These are phyloP conservation scores for Atherinomorus stipes DNA, from an alignment of 2,113 vertebrate species.

Conservation along the genomic window DNA sequence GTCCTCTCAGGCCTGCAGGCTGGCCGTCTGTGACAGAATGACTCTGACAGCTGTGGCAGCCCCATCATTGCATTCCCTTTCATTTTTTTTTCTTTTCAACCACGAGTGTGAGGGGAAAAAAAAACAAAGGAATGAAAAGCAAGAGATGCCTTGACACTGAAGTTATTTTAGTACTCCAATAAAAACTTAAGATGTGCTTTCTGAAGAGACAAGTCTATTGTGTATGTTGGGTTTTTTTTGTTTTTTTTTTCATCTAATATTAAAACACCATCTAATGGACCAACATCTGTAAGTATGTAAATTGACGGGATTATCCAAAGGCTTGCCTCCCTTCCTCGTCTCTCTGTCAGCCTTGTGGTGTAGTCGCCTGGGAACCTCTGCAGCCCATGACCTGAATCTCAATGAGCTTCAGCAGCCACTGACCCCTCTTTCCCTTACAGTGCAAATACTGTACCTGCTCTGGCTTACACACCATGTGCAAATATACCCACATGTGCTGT, in stretches of 20 bases:
- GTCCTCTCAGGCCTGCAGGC: conserved; percentile 53
- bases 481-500: background rate
- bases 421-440: conserved; percentile 58
- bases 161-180: background rate
- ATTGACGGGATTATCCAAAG: conserved; percentile 65
- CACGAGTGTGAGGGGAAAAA: background rate
- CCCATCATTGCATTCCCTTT: conserved; percentile 50
- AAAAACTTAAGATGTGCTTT: background rate
- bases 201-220: too few species aligned
- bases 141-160: background rate
- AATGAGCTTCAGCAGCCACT: conserved; percentile 65
- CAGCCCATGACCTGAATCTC: conserved; percentile 73
- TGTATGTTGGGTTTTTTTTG: too few species aligned
- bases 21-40: conserved; percentile 64
- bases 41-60: conserved; percentile 71
- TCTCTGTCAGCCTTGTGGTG: conserved; percentile 56
- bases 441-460: conserved; percentile 16
- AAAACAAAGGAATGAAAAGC: background rate
- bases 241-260: background rate
- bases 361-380: conserved; percentile 75
- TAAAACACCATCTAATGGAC: conserved; percentile 27
- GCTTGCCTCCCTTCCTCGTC: conserved; percentile 37
- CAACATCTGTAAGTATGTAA: conserved; percentile 45
- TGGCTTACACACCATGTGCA: background rate
- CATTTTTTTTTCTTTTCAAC: conserved; percentile 27